Evolutionary conservation across 2,797 vertebrate genomes (phyloP).

Genomic region (Okamejei kenojei): DNA sequence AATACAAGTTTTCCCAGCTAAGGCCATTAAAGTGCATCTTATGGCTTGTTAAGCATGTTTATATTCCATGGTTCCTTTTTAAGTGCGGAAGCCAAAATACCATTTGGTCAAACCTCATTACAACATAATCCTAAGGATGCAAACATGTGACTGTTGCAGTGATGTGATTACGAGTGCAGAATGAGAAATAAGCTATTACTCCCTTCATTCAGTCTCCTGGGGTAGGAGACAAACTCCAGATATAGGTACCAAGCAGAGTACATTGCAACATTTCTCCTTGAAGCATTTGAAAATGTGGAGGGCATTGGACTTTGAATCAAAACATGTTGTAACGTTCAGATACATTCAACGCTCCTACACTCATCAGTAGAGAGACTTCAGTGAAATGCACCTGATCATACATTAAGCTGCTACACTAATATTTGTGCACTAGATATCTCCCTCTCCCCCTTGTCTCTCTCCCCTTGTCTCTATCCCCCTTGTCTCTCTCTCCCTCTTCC

Average conservation of each 20-base stretch:
- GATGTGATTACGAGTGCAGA: conserved; percentile 11
- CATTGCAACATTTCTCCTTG: conserved; percentile 15
- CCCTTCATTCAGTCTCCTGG: neutral
- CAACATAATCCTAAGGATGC: neutral
- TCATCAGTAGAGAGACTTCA: neutral
- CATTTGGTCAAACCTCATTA: conserved; percentile 19
- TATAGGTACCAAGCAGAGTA: neutral
- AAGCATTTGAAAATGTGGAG: conserved; percentile 8
- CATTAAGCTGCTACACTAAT: neutral
- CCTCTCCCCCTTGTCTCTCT: no score
- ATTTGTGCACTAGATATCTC: neutral
- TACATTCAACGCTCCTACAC: neutral
- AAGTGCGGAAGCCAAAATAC: neutral
- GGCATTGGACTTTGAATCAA: neutral
- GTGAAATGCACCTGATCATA: neutral
- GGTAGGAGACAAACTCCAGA: neutral
- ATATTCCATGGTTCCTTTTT: neutral
- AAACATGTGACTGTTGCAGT: conserved; percentile 18
- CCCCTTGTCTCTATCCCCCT: no score
- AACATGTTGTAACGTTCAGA: neutral
- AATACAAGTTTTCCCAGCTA: neutral
- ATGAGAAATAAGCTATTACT: conserved; percentile 16
- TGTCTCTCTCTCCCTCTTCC: no score
- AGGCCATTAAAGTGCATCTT: neutral
- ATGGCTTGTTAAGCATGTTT: neutral